Conservation (phyloP, 2,888 invertebrate species). For the Protophormia terraenovae region DNA sequence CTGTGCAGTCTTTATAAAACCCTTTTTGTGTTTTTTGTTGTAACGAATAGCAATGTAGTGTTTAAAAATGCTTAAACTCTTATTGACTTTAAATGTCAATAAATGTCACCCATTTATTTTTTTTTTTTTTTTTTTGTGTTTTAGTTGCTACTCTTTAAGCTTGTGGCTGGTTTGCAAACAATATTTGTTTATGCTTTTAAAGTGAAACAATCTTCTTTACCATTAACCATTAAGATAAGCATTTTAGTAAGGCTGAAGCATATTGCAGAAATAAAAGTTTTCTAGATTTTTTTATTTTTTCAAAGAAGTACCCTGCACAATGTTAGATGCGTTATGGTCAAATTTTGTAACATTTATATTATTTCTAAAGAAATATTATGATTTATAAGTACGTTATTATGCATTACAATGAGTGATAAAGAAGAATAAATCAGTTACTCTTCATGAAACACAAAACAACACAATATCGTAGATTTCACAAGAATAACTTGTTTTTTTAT, state of each 20-base stretch:
- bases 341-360: too few relatives aligned
- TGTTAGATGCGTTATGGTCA: background rate
- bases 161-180: background rate
- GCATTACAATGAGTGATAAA: too few relatives aligned
- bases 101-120: constrained; percentile 5
- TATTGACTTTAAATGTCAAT: constrained; percentile 48
- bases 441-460: too few relatives aligned
- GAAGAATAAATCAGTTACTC: too few relatives aligned
- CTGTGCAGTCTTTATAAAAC: too few relatives aligned
- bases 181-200: background rate
- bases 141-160: constrained; percentile 5
- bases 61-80: background rate
- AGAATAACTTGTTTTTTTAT: too few relatives aligned
- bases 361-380: too few relatives aligned
- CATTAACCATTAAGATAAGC: constrained; percentile 51
- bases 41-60: too few relatives aligned
- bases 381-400: too few relatives aligned
- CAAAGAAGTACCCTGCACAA: background rate
- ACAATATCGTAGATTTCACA: too few relatives aligned
- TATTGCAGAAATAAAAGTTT: background rate
- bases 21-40: background rate
- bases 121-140: background rate
- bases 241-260: background rate
- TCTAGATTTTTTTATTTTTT: background rate
- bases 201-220: constrained; percentile 14